These are phyloP conservation scores for Turnix velox DNA, from an alignment of 2,113 vertebrate genomes.

Conservation along the genomic window DNA sequence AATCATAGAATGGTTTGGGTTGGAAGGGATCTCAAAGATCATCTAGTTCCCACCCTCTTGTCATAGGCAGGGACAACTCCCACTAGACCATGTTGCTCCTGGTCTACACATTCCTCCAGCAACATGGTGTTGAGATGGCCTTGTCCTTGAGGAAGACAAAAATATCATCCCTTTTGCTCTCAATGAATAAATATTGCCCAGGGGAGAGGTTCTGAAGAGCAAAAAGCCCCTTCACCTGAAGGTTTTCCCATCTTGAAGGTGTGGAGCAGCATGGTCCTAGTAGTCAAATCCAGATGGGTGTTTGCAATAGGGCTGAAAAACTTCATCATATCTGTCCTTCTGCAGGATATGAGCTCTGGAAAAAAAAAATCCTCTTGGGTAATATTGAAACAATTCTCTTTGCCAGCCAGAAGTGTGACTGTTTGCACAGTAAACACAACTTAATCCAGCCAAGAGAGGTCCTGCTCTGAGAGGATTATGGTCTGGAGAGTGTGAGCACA, in stretches of 20 bases:
- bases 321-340: background rate
- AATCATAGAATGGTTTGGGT: too few relatives aligned
- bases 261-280: background rate
- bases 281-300: background rate
- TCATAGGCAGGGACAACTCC: too few relatives aligned
- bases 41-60: too few relatives aligned
- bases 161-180: background rate
- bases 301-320: background rate
- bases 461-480: background rate
- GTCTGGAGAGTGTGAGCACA: background rate
- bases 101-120: too few relatives aligned
- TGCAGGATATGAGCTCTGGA: background rate
- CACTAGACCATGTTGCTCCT: too few relatives aligned
- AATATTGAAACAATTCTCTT: background rate
- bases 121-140: background rate
- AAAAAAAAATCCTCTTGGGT: background rate
- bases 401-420: background rate
- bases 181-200: accelerated
- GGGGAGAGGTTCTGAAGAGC: background rate
- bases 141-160: background rate
- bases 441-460: background rate
- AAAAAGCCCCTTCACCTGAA: background rate
- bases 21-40: too few relatives aligned
- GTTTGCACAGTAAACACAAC: background rate
- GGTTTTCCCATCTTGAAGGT: background rate